phyloP scores from a whole-genome alignment of 1,140 invertebrate genomes.

The Procambarus clarkii region DNA sequence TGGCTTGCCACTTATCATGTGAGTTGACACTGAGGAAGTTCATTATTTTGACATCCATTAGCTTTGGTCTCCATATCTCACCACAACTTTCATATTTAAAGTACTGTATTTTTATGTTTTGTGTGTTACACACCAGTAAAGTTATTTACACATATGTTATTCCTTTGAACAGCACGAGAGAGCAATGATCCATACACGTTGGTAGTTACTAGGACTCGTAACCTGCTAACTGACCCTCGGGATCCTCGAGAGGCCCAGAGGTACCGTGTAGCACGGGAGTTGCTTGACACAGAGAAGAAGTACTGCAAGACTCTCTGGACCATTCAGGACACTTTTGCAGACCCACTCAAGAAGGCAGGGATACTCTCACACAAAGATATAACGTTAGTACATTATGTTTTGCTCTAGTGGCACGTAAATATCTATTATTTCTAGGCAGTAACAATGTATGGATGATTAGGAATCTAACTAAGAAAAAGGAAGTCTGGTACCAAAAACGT shows the following conservation, averaged over 20 bases:
- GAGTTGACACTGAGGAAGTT: too few relatives aligned
- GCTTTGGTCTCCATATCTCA: too few relatives aligned
- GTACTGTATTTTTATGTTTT: too few relatives aligned
- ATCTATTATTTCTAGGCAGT: too few relatives aligned
- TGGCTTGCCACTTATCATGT: too few relatives aligned
- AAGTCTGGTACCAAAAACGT: too few relatives aligned
- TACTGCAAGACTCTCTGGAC: constrained; percentile 76
- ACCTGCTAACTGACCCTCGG: constrained; percentile 3
- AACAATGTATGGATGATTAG: too few relatives aligned
- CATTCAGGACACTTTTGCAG: constrained; percentile 75
- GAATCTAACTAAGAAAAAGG: too few relatives aligned
- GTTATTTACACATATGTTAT: background rate
- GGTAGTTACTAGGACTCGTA: background rate
- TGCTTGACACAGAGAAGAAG: constrained; percentile 76
- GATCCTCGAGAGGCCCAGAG: constrained; percentile 73
- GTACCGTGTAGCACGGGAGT: constrained; percentile 74
- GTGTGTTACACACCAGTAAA: too few relatives aligned
- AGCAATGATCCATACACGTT: constrained; percentile 33
- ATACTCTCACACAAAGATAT: constrained; percentile 74
- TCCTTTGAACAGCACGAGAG: background rate
- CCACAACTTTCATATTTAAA: too few relatives aligned
- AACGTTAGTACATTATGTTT: constrained; percentile 25
- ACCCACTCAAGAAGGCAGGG: constrained; percentile 74
- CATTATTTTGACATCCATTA: too few relatives aligned
- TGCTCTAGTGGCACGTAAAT: too few relatives aligned